phyloP scores from a whole-genome alignment of 2,797 vertebrate genomes.

The Serranus cabrilla region DNA sequence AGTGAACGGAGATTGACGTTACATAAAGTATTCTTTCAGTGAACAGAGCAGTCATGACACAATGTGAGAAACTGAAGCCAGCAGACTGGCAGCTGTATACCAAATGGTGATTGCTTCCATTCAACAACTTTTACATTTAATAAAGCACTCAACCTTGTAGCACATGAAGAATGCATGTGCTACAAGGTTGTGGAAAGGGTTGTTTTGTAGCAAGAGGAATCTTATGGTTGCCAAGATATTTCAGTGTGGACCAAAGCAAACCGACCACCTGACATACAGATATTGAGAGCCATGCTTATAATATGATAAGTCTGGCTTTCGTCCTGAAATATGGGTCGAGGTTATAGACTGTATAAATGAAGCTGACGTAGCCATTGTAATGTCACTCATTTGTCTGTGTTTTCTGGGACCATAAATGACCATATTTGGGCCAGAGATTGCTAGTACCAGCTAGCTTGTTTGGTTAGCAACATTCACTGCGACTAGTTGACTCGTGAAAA shows the following conservation, averaged over 20 bases:
- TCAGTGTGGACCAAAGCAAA: neutral
- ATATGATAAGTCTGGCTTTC: too few relatives aligned
- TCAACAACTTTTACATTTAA: neutral
- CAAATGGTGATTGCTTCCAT: neutral
- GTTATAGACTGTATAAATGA: too few relatives aligned
- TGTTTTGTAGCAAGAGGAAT: constrained; percentile 1
- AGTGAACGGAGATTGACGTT: neutral
- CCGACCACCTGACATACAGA: neutral
- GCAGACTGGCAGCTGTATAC: neutral
- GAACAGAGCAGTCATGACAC: neutral
- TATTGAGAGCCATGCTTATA: too few relatives aligned
- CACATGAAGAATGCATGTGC: neutral
- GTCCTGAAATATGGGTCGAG: too few relatives aligned
- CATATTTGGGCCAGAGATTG: too few relatives aligned
- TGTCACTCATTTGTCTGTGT: too few relatives aligned
- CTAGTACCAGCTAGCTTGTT: too few relatives aligned
- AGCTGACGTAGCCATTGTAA: too few relatives aligned
- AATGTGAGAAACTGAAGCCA: neutral
- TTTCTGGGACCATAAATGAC: too few relatives aligned
- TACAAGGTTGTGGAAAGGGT: neutral
- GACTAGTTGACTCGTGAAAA: too few relatives aligned
- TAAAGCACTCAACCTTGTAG: neutral
- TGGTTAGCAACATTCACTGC: too few relatives aligned
- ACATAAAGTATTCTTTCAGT: neutral
- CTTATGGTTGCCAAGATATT: neutral